These are phyloP conservation scores for Linnaemya tessellans DNA, from an alignment of 2,888 invertebrate genomes.

Conservation along the genomic window DNA sequence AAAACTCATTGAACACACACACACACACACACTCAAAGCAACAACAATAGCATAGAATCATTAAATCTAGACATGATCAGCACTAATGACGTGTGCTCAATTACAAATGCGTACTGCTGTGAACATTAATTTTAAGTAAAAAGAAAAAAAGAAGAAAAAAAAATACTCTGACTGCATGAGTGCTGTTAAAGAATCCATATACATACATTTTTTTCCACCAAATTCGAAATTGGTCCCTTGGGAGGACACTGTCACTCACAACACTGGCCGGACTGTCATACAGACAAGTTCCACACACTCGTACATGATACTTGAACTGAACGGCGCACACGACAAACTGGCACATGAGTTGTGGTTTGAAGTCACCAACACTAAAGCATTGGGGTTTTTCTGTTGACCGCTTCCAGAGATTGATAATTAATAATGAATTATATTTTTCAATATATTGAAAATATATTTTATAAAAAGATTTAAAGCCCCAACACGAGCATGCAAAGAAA, in stretches of 20 bases:
- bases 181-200: neutral
- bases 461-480: slow-evolving; percentile 55
- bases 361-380: neutral
- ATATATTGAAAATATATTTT: slow-evolving; percentile 10
- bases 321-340: neutral
- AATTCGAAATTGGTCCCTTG: slow-evolving; percentile 66
- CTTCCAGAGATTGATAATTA: slow-evolving; percentile 61
- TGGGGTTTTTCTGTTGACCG: slow-evolving; percentile 25
- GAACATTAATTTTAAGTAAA: slow-evolving; percentile 2
- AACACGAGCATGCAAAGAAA: slow-evolving; percentile 55
- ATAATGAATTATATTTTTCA: slow-evolving; percentile 50
- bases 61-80: slow-evolving; percentile 43
- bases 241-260: slow-evolving; percentile 54
- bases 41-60: slow-evolving; percentile 2
- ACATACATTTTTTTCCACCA: slow-evolving; percentile 30
- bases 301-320: neutral
- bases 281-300: neutral
- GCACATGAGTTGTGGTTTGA: slow-evolving; percentile 30
- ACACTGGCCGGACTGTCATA: neutral
- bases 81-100: slow-evolving; percentile 53
- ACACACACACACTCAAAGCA: neutral
- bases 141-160: neutral
- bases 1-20: slow-evolving; percentile 19
- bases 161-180: neutral
- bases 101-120: slow-evolving; percentile 54